phyloP scores from a whole-genome alignment of 2,888 invertebrate genomes.

The Eustalomyia histrio region DNA sequence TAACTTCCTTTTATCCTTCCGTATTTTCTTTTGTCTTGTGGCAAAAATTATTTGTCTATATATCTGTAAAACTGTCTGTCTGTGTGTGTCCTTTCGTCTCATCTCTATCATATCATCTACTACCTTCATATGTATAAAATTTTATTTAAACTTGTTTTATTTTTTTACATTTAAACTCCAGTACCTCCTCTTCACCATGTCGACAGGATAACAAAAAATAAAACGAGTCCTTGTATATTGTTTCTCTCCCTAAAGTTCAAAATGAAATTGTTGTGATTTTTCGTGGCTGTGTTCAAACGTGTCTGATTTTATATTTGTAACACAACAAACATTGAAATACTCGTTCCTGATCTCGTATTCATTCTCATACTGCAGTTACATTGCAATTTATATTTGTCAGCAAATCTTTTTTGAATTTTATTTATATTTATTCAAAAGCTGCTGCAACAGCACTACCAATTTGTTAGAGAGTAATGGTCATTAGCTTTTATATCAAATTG shows the following conservation, averaged over 20 bases:
- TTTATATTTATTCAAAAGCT: constrained; percentile 58
- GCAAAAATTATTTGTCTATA: constrained; percentile 29
- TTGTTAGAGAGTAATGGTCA: constrained; percentile 60
- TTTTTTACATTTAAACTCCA: constrained; percentile 14
- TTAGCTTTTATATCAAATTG: constrained; percentile 49
- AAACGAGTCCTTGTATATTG: constrained; percentile 12
- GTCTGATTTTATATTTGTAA: constrained; percentile 44
- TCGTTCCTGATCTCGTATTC: constrained; percentile 9
- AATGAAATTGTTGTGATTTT: constrained; percentile 57
- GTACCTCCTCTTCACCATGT: constrained; percentile 47
- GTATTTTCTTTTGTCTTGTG: constrained; percentile 52
- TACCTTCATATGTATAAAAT: not conserved
- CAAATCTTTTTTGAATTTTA: constrained; percentile 51
- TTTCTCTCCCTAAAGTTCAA: constrained; percentile 32
- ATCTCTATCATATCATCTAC: not conserved
- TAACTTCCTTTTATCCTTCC: constrained; percentile 45
- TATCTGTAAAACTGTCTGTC: constrained; percentile 1
- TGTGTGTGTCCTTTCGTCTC: not conserved
- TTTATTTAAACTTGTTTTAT: constrained; percentile 1
- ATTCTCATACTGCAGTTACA: constrained; percentile 46
- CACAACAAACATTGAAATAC: constrained; percentile 27
- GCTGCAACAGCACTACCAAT: constrained; percentile 23
- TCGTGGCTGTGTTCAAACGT: constrained; percentile 47
- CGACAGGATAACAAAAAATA: constrained; percentile 27
- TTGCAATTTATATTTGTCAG: constrained; percentile 65